Percentiles rank a stretch among this genome's conserved stretches.
Conservation (phyloP, 2,888 invertebrate species). For the Carcina quercana region DNA sequence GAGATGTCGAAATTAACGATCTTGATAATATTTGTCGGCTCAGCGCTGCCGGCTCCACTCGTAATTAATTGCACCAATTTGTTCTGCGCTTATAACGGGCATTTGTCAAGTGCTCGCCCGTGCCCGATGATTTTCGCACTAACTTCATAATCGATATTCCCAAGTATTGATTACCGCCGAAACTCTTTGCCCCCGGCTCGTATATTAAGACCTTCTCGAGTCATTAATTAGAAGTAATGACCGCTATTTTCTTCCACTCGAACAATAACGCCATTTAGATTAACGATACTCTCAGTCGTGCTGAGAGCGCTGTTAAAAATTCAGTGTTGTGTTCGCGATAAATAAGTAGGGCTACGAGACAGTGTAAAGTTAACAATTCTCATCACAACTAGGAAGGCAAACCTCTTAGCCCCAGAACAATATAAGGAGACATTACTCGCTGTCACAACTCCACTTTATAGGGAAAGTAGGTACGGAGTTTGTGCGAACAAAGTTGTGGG, state of each 20-base stretch:
- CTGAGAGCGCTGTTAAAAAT: conserved; percentile 33
- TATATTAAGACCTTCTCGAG: conserved; percentile 42
- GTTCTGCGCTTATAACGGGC: conserved; percentile 68
- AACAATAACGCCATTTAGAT: conserved; percentile 23
- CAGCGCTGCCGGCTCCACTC: conserved; percentile 54
- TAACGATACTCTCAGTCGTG: conserved; percentile 20
- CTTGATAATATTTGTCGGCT: conserved; percentile 72
- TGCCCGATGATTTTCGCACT: conserved; percentile 62
- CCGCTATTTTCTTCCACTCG: conserved; percentile 30
- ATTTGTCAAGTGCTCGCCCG: conserved; percentile 66
- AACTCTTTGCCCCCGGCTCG: conserved; percentile 41
- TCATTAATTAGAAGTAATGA: conserved; percentile 51
- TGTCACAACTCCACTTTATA: conserved; percentile 71
- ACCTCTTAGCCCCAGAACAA: conserved; percentile 73
- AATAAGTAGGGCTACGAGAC: conserved; percentile 44
- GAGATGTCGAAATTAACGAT: conserved; percentile 70
- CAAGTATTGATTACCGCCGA: conserved; percentile 49
- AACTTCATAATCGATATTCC: conserved; percentile 68
- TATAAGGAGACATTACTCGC: conserved; percentile 71
- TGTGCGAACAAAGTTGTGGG: conserved; percentile 61
- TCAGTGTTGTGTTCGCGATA: conserved; percentile 34
- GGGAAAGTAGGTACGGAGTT: conserved; percentile 63
- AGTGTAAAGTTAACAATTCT: conserved; percentile 64
- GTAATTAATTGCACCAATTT: conserved; percentile 71
- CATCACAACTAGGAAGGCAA: conserved; percentile 58